Evolutionary conservation across 2,113 vertebrate genomes (phyloP).

Genomic region (Dermatemys mawii): DNA sequence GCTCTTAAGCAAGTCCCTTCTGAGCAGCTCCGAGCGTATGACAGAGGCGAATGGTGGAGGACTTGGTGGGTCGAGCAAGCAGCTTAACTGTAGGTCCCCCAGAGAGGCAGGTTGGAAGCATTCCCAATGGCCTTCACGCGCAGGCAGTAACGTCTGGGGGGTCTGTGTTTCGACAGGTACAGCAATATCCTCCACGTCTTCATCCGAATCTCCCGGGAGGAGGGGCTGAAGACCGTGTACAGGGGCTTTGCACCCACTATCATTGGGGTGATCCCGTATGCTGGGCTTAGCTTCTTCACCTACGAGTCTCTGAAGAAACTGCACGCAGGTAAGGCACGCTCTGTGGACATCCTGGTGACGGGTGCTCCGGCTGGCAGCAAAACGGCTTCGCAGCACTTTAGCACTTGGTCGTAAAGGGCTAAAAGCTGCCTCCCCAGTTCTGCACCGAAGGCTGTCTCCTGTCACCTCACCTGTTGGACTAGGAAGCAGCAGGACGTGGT

Average conservation of each 20-base stretch:
- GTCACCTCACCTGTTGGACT: not conserved
- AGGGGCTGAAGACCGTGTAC: constrained; percentile 91
- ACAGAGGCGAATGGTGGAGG: accelerated
- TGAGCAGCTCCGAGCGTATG: not conserved
- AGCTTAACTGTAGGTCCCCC: not conserved
- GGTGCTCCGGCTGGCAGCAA: not conserved
- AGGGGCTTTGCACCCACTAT: constrained; percentile 94
- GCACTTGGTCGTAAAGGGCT: not conserved
- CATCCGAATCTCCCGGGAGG: constrained; percentile 92
- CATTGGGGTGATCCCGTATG: constrained; percentile 93
- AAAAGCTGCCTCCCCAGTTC: not conserved
- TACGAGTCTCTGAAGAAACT: constrained; percentile 94
- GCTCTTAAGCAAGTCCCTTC: not conserved
- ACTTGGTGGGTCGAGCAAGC: not conserved
- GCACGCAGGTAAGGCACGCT: constrained; percentile 84
- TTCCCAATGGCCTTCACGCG: not conserved
- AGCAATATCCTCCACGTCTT: constrained; percentile 96
- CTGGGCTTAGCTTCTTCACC: constrained; percentile 97
- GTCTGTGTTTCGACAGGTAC: constrained; percentile 83
- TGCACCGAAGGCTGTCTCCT: not conserved
- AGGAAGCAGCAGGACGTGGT: not conserved
- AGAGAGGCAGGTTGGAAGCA: not conserved
- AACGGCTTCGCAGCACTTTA: not conserved
- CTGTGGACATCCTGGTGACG: not conserved
- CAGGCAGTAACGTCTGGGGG: not conserved